Base-by-base conservation (phyloP, 2,797 vertebrate species). In the Schizopygopsis malacanthus region DNA sequence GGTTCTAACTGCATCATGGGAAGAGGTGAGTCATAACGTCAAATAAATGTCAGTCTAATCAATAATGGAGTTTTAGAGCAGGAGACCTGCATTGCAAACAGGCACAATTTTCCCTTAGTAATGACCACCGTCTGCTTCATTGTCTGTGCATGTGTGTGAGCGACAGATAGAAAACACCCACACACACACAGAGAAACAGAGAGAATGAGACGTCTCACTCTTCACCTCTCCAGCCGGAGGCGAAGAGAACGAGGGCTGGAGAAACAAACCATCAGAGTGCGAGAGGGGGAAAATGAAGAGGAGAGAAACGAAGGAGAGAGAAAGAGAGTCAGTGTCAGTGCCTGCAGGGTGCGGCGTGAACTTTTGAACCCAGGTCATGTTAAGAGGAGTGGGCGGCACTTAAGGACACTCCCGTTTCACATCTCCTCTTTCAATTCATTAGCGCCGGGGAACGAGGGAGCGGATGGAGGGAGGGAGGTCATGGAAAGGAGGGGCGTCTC, bases 361-460 rank as follows among this genome's bases (percentile, higher is more conserved):
- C 96, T 97, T 97, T 96, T 97, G 96, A 97, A 96, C 96, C 95
- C 93, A 93, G 94, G 94, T 94, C 85, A 87, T 79, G 63, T 69
- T 39, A 50, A 85, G 83, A 85, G 72, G 80, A 86, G 88, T 87
- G 88, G 85, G 85, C 33, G 78, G 81, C 33, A 47, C 73, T 70
- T 61, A 95, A 94, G 93, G 92, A 93, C 83, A 85, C 85, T 96
- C 95, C 93, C 80, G 78, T 73, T 71, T 75, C 56, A 94, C 93
- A 94, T 95, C 95, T 96, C 95, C 95, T 93, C 93, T 93, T 94
- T 96, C 95, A 95, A 95, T 96, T 96, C 95, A 96, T 97, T 97
- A 97, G 95, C 93, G 93, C 93, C 94, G 92, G 61, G 93, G 92
- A 93, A 91, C 28, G 59, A 80, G 72, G 52, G 77, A 83, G 84